Percentiles rank a stretch among this genome's conserved stretches.
Evolutionary conservation across 2,113 vertebrate genomes (phyloP).

Genomic region (Lanius collurio): DNA sequence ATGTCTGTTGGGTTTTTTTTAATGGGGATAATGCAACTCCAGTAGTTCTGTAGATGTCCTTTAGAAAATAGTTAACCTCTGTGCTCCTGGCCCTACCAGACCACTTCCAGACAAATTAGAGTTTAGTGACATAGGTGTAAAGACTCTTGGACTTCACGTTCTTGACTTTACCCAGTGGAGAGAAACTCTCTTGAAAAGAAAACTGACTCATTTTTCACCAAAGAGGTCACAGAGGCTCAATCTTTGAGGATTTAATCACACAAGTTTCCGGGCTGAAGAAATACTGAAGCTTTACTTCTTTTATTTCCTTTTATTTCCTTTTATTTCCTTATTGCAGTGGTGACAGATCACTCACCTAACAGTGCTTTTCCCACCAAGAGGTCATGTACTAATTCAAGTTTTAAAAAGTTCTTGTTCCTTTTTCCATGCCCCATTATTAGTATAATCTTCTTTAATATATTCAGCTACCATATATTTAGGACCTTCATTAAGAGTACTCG

Average conservation of each 20-base stretch:
- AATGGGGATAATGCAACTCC: neutral
- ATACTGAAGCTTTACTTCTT: neutral
- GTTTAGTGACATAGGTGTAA: neutral
- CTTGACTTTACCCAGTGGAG: neutral
- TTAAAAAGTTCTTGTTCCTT: neutral
- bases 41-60: neutral
- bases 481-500: constrained; percentile 40
- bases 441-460: constrained; percentile 21
- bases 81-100: neutral
- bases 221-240: neutral
- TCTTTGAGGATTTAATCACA: neutral
- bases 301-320: neutral
- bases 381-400: neutral
- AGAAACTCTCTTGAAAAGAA: neutral
- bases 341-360: neutral
- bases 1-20: neutral
- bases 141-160: neutral
- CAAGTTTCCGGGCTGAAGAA: neutral
- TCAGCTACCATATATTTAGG: neutral
- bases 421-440: neutral
- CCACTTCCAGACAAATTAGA: neutral
- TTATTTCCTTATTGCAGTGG: neutral
- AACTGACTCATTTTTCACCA: neutral
- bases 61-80: neutral
- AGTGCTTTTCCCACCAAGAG: neutral